Evolutionary conservation across 2,113 vertebrate genomes (phyloP), one percentile per base, ranked within the genome.

Genomic region (Atractosteus spatula): DNA sequence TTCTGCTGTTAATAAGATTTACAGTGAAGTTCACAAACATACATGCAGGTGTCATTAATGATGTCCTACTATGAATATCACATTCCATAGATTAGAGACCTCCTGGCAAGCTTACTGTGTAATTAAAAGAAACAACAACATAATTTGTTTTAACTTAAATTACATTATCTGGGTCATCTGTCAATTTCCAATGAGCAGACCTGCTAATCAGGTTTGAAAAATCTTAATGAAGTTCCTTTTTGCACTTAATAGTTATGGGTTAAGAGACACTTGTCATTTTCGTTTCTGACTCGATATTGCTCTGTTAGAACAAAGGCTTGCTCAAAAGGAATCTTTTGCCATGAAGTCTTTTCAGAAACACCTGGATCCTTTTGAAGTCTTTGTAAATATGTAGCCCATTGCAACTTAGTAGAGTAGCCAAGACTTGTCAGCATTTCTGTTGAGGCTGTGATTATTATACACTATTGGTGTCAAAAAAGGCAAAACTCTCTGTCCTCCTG

Each of bases 81-180:
- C 17, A 64, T 54, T 47, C 43, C 41, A 68, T 59, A 74, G 64
- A 77, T 77, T 70, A 68, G 71, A 45, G 69, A 56, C 73, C 54
- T 55, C 74, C 55, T 82, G 71, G 3, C 66, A 16, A 4, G 61
- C 64, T 61, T 78, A 16, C 62, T 72, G 68, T 42, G 42, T 84
- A 79, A 85, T 78, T 80, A 75, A 82, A 84, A 76, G 74, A 84
- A 87, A 80, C 71, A 78, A 76, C 75, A 65, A 0, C 17, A 72
- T 80, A 79, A 86, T 84, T 73, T 73, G 57, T 69, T 83, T 81
- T 72, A 79, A 77, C 77, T 72, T 59, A 64, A 82, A 84, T 78
- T 57, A 73, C 76, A 79, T 85, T 74, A 75, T 77, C 54, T n/a
- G 71, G 73, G 56, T 74, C 74, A 70, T 62, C 69, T 71, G 70